Conservation (phyloP, 1,140 invertebrate species). For the Drosophila funebris region DNA sequence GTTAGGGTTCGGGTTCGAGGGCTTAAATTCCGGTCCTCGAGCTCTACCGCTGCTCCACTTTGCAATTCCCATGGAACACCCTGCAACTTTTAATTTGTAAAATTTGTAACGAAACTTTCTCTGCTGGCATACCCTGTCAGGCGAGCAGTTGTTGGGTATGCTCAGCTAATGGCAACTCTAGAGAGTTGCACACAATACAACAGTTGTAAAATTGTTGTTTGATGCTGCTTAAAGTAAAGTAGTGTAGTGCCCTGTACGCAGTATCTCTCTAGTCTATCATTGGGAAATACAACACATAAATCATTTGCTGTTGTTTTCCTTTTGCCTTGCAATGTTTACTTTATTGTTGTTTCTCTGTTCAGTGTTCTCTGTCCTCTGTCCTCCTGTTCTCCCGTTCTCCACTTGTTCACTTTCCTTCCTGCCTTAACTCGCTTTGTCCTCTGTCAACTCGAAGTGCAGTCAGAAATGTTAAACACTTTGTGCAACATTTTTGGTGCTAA, state of each 20-base stretch:
- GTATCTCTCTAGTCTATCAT: conserved; percentile 1
- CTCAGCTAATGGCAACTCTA: no score
- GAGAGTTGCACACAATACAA: no score
- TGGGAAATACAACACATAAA: background rate
- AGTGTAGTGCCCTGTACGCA: background rate
- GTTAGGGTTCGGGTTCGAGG: background rate
- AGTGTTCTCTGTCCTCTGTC: background rate
- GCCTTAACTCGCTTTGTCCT: background rate
- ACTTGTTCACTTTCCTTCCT: background rate
- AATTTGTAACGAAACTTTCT: conserved; percentile 66
- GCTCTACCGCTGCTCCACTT: conserved; percentile 18
- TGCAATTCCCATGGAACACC: conserved; percentile 20
- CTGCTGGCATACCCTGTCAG: conserved; percentile 13
- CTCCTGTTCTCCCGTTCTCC: background rate
- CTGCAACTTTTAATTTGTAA: conserved; percentile 68
- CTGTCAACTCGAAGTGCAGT: conserved; percentile 2
- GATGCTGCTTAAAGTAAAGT: background rate
- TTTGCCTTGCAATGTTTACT: conserved; percentile 34
- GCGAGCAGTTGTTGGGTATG: background rate
- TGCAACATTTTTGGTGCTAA: conserved; percentile 36
- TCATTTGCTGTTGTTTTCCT: conserved; percentile 23
- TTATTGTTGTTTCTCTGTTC: conserved; percentile 15
- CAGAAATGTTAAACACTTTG: conserved; percentile 33
- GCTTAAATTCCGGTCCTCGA: conserved; percentile 11
- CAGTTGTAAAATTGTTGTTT: background rate